A percentile compares a stretch with the other conserved stretches of the same genome.
Conservation (phyloP, 2,797 vertebrate genomes). For the Craterocephalus amniculus region DNA sequence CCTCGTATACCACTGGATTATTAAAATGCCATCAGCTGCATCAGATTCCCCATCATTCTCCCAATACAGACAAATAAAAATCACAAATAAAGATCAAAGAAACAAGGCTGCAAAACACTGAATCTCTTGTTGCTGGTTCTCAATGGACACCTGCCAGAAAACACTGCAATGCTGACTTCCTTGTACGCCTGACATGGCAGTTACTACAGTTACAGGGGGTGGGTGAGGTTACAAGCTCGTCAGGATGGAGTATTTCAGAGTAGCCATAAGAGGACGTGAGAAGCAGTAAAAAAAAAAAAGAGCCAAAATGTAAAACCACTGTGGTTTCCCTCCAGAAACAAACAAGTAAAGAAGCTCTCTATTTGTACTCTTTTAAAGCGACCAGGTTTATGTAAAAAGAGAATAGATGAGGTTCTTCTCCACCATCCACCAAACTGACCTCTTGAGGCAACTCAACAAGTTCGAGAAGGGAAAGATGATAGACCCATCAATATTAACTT, state of each 20-base stretch:
- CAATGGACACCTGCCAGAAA: conserved; percentile 74
- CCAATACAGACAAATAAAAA: not conserved
- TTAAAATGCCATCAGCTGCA: conserved; percentile 11
- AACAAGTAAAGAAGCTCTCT: not conserved
- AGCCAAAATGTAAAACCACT: conserved; percentile 10
- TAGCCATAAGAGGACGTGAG: conserved; percentile 53
- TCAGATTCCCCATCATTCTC: conserved; percentile 26
- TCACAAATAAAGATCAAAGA: too few species aligned
- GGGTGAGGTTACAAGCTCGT: conserved; percentile 77
- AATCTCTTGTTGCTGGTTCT: conserved; percentile 55
- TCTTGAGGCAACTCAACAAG: conserved; percentile 71
- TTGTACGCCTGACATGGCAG: conserved; percentile 77
- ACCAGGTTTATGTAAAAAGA: conserved; percentile 28
- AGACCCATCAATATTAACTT: conserved; percentile 87
- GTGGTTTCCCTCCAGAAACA: conserved; percentile 1
- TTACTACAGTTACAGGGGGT: conserved; percentile 77
- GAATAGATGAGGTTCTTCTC: conserved; percentile 51
- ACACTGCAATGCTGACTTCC: conserved; percentile 73
- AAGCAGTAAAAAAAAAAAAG: conserved; percentile 10
- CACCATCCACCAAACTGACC: conserved; percentile 63
- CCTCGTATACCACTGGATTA: conserved; percentile 9
- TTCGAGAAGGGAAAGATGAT: conserved; percentile 83
- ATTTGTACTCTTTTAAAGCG: not conserved
- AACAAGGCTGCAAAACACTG: conserved; percentile 46
- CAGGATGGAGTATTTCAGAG: conserved; percentile 65